Evolutionary conservation across 2,113 vertebrate genomes (phyloP).

Genomic region (Isichthys henryi): DNA sequence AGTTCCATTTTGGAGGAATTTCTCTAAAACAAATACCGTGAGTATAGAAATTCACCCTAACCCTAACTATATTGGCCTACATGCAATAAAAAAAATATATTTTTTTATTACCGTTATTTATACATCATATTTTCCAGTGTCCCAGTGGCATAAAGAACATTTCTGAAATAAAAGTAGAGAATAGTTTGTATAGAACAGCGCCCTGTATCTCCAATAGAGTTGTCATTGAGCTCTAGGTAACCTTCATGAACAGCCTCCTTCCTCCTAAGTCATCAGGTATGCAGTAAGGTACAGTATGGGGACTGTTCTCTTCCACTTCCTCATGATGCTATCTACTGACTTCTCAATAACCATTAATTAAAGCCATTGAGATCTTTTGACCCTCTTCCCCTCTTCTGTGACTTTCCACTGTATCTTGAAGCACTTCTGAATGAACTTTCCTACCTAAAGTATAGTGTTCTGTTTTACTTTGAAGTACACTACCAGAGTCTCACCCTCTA

Average conservation of each 20-base stretch:
- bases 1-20: background rate
- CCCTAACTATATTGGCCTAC: background rate
- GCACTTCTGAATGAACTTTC: background rate
- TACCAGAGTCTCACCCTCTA: background rate
- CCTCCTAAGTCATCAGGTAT: background rate
- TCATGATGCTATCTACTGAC: background rate
- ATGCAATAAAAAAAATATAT: background rate
- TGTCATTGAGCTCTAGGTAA: background rate
- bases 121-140: background rate
- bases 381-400: background rate
- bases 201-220: background rate
- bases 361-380: background rate
- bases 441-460: no score
- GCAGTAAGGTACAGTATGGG: background rate
- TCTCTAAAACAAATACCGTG: background rate
- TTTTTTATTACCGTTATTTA: background rate
- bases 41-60: background rate
- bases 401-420: background rate
- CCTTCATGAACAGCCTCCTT: background rate
- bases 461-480: background rate
- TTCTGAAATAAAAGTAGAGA: background rate
- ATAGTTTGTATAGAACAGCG: background rate
- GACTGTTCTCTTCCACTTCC: background rate
- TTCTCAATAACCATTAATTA: background rate
- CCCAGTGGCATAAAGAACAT: background rate